These are phyloP conservation scores for Macaca nemestrina DNA, from an alignment of 2,113 vertebrate species.

Conservation along the genomic window DNA sequence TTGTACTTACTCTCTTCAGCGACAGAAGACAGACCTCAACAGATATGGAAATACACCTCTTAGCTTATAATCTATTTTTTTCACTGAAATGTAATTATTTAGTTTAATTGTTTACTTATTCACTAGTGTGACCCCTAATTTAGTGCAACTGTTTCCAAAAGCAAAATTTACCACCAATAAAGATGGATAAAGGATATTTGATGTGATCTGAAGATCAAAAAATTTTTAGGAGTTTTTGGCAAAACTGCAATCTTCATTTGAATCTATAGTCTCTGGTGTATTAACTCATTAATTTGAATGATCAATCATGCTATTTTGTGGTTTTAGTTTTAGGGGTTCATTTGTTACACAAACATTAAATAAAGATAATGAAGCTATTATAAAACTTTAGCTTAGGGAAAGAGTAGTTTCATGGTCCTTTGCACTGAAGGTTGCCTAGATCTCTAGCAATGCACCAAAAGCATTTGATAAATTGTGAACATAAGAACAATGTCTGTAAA, in stretches of 20 bases:
- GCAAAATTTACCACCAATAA: not conserved
- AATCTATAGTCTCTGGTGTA: not conserved
- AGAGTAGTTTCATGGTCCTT: not conserved
- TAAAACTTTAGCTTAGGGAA: not conserved
- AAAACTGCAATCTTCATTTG: slow-evolving; percentile 6
- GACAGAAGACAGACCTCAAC: not conserved
- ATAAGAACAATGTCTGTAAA: slow-evolving; percentile 19
- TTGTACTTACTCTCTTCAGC: not conserved
- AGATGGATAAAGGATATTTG: not conserved
- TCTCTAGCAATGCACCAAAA: not conserved
- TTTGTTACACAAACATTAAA: not conserved
- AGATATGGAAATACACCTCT: not conserved
- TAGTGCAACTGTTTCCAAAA: not conserved
- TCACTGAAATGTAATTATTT: not conserved
- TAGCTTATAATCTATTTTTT: not conserved
- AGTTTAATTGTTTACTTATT: not conserved
- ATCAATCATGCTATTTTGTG: not conserved
- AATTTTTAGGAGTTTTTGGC: not conserved
- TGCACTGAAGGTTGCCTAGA: not conserved
- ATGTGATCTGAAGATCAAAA: not conserved
- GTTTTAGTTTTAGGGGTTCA: not conserved
- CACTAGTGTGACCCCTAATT: not conserved
- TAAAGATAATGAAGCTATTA: not conserved
- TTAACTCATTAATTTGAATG: not conserved
- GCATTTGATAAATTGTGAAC: not conserved